phyloP scores from a whole-genome alignment of 2,113 vertebrate genomes.

The Spea bombifrons region DNA sequence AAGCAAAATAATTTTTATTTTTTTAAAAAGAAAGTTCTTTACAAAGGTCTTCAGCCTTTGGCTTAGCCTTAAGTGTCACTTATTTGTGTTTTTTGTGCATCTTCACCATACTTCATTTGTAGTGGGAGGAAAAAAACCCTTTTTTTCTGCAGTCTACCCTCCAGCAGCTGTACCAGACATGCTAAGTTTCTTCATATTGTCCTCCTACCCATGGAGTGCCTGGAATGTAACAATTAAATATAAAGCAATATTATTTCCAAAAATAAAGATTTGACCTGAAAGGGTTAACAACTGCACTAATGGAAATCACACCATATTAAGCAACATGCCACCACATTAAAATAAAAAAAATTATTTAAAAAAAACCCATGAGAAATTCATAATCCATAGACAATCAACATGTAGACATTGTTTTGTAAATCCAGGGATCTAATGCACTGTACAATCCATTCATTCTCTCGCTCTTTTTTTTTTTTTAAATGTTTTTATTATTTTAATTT shows the following conservation, averaged over 20 bases:
- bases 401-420: slow-evolving; percentile 54
- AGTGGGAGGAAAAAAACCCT: background rate
- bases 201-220: slow-evolving; percentile 59
- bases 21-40: slow-evolving; percentile 18
- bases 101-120: slow-evolving; percentile 9
- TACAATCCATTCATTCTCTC: slow-evolving; percentile 56
- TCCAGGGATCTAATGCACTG: slow-evolving; percentile 70
- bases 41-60: slow-evolving; percentile 37
- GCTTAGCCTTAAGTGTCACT: slow-evolving; percentile 47
- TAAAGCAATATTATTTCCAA: slow-evolving; percentile 68
- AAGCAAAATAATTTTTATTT: background rate
- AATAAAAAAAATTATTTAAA: slow-evolving; percentile 30
- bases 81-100: slow-evolving; percentile 28
- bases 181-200: slow-evolving; percentile 42
- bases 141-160: slow-evolving; percentile 13
- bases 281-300: slow-evolving; percentile 62
- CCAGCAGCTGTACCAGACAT: slow-evolving; percentile 17
- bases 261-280: slow-evolving; percentile 57
- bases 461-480: slow-evolving; percentile 39
- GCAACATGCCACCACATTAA: slow-evolving; percentile 26
- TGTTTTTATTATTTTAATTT: background rate
- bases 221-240: slow-evolving; percentile 59
- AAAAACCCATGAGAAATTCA: background rate
- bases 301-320: slow-evolving; percentile 44
- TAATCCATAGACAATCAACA: slow-evolving; percentile 61